phyloP scores from a whole-genome alignment of 2,888 invertebrate species.

The Callinectes sapidus region DNA sequence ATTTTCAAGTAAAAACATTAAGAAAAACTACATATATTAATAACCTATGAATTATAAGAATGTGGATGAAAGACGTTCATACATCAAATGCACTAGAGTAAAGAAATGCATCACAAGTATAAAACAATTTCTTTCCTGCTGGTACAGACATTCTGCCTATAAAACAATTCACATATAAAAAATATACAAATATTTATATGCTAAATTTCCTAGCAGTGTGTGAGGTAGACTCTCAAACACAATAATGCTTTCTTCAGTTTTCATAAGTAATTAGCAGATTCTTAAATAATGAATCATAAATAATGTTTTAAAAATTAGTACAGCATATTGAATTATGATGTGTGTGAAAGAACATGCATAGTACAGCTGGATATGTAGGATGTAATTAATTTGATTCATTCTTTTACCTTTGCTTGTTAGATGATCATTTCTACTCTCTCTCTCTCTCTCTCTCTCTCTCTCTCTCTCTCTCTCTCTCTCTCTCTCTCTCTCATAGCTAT shows the following conservation, averaged over 20 bases:
- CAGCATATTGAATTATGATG: not conserved
- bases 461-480: no score
- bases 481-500: not conserved
- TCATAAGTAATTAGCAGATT: not conserved
- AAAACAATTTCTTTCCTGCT: not conserved
- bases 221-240: constrained; percentile 36
- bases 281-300: not conserved
- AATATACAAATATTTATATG: constrained; percentile 26
- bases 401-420: not conserved
- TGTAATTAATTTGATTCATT: constrained; percentile 7
- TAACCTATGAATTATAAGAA: not conserved
- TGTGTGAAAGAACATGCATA: constrained; percentile 12
- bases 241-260: constrained; percentile 22
- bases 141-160: constrained; percentile 11
- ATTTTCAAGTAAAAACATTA: not conserved
- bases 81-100: constrained; percentile 11
- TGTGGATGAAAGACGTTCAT: constrained; percentile 28
- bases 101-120: constrained; percentile 32
- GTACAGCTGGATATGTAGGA: constrained; percentile 19
- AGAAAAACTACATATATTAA: not conserved
- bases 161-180: constrained; percentile 28
- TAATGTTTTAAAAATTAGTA: not conserved
- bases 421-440: not conserved
- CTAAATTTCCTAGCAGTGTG: constrained; percentile 34
- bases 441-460: no score